Evolutionary conservation across 2,888 invertebrate genomes (phyloP), one percentile per base, ranked within the genome.

Genomic region (Elegia similella): DNA sequence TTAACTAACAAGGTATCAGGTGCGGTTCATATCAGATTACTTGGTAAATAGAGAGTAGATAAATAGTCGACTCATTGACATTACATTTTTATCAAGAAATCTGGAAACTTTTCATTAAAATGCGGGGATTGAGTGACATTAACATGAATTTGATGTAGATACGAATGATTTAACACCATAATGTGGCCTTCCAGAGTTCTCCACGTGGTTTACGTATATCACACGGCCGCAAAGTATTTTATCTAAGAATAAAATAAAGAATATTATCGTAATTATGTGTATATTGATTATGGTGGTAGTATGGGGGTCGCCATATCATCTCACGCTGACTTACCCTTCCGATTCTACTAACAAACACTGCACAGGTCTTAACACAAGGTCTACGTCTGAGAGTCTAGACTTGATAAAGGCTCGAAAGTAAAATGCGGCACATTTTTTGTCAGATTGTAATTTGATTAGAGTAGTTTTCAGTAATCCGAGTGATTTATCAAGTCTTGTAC

Each of bases 101-200:
- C 85, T 88, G 83, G 73, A 72, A 62, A 58, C 52, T 59, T 15
- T 63, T 62, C 66, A 66, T 71, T 58, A 69, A 67, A 32, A 30
- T 34, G 38, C 65, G 73, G 81, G 81, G 76, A 64, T 69, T 69
- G 73, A 77, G 76, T 72, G 73, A 75, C 72, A 70, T 58, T 63
- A 70, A 73, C 68, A 69, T 70, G 69, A 67, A 50, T 65, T 69
- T 69, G 67, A 73, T 70, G 75, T 73, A 65, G 61, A 62, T 66
- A 67, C 64, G 67, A 69, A 72, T 72, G 65, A 71, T 73, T 69
- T 63, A 58, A 66, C 58, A 67, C 68, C 67, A 64, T 65, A 68
- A 73, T 79, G 88, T 89, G 89, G 89, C 87, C 90, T 92, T 92
- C 92, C 92, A 87, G 92, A 92, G 92, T 92, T 92, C 92, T 92